A percentile compares a stretch with the other conserved stretches of the same genome.
Evolutionary conservation across 2,888 invertebrate genomes (phyloP).

Genomic region (Cephus spinipes): DNA sequence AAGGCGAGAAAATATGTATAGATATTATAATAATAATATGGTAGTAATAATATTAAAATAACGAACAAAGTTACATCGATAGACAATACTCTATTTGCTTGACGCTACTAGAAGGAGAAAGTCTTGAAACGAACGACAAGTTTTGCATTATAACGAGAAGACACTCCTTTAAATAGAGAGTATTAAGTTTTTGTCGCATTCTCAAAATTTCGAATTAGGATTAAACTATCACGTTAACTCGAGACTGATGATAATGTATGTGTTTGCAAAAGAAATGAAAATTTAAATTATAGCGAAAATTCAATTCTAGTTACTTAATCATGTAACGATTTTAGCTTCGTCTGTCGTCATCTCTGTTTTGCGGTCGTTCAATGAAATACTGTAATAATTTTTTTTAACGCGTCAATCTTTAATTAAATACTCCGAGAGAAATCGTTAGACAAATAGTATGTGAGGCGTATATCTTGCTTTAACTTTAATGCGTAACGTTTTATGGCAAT

Average conservation of each 20-base stretch:
- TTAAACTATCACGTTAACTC: not conserved
- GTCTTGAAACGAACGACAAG: not conserved
- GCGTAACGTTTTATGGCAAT: not conserved
- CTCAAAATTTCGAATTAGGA: not conserved
- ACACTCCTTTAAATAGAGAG: not conserved
- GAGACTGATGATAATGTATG: not conserved
- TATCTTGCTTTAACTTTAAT: not conserved
- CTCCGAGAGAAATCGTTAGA: not conserved
- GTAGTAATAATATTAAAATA: not conserved
- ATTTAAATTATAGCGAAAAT: not conserved
- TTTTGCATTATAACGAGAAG: not conserved
- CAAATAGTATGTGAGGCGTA: not conserved
- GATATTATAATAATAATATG: not conserved
- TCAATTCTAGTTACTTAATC: not conserved
- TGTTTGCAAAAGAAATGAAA: not conserved
- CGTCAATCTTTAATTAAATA: not conserved
- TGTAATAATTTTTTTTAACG: not conserved
- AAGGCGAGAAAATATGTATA: not conserved
- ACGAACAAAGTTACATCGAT: not conserved
- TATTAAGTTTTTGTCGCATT: not conserved
- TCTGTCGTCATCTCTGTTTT: not conserved
- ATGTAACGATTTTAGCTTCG: not conserved
- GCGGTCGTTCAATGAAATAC: not conserved
- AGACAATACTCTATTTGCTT: slow-evolving; percentile 3
- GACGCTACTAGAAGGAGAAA: not conserved